Conservation (phyloP, 2,888 invertebrate species). For the Brassicogethes aeneus region DNA sequence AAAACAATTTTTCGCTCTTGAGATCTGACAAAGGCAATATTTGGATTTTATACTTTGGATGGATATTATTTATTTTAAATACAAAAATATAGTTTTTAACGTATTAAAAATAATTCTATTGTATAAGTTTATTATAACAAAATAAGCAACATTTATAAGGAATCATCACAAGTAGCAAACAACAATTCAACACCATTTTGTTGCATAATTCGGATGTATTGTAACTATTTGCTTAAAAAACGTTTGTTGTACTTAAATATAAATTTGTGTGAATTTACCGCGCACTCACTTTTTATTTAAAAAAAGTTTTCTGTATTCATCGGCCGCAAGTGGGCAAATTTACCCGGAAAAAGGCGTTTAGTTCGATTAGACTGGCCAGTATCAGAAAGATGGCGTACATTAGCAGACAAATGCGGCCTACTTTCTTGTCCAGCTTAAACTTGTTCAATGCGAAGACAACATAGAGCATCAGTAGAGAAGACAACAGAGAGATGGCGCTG, state of each 20-base stretch:
- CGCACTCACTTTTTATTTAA: no score
- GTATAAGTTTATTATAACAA: no score
- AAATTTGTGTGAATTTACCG: not conserved
- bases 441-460: conserved; percentile 78
- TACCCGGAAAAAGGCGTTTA: conserved; percentile 88
- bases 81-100: no score
- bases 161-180: not conserved
- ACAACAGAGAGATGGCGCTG: conserved; percentile 80
- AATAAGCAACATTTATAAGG: not conserved
- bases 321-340: conserved; percentile 78
- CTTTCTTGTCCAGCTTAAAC: conserved; percentile 77
- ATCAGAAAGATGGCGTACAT: conserved; percentile 84
- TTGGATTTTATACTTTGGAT: no score
- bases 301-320: conserved; percentile 24
- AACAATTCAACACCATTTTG: not conserved
- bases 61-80: no score
- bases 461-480: conserved; percentile 76
- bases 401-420: conserved; percentile 74
- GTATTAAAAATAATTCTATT: no score
- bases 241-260: not conserved
- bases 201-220: not conserved
- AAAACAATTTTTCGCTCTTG: no score
- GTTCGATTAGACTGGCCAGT: conserved; percentile 81
- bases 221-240: not conserved
- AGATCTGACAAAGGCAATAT: no score